Base-by-base conservation (phyloP, 2,113 vertebrate genomes). In the Phoxinus phoxinus region DNA sequence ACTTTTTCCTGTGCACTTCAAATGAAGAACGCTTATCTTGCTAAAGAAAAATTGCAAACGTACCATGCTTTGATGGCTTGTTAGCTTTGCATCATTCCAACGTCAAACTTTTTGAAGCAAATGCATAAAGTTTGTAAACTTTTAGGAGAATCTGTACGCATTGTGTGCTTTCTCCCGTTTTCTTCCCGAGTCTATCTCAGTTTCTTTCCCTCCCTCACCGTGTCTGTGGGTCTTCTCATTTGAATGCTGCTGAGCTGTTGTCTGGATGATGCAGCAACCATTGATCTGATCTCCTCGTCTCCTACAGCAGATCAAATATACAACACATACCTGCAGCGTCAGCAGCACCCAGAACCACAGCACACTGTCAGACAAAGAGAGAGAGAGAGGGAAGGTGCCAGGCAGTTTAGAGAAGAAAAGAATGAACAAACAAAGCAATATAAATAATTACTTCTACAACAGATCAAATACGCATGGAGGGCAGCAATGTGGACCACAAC, bases 281-380 rank as follows among this genome's bases (percentile, higher is more conserved):
- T 83, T 83, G 81, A 83, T 83, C 81, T 83, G 81, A 83, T 83
- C 46, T 58, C 48, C 46, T 71, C 32, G 32, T 56, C 59, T 72
- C 81, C 81, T 83, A 71, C 65, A 58, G 81, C 81, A 72, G 81
- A 83, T 83, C 81, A 83, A 83, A 83, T 72, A 83, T 72, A 58
- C 48, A 83, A 58, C 81, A 58, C 67, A 83, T 72, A 72, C 81
- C 81, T 83, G 81, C 81, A 72, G 65, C 15, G 81, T 83, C 81
- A 83, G 81, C 65, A 53, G 44, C 27, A 30, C 58, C 56, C 58
- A 65, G 58, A 63, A 46, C 35, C 58, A 80, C n/a, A 80, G n/a
- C 56, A 37, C 30, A 53, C 17, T 53, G 74, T 7, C 25, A 58
- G 48, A 59, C 23, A 78, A 21, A 78, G 8, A 79, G 15, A 65